Base-by-base conservation (phyloP, 2,888 invertebrate species). In the Xestobium rufovillosum region DNA sequence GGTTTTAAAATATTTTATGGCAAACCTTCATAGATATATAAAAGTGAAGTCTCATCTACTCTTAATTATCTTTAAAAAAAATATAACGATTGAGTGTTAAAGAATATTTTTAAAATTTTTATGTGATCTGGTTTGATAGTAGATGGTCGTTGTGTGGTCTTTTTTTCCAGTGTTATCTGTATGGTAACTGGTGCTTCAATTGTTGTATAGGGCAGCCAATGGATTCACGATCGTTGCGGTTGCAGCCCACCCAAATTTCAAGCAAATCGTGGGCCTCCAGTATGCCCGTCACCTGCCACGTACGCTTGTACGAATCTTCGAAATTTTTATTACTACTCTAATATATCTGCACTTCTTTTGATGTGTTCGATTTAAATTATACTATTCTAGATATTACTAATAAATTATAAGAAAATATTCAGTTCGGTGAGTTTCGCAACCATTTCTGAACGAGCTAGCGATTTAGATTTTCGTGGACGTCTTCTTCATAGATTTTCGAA, bases 31-130 rank as follows among this genome's bases (percentile, higher is more conserved):
- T n/a, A n/a, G n/a, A n/a, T n/a, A n/a, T n/a, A n/a, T n/a, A n/a
- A n/a, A n/a, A 34, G 31, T 27, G 36, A 38, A 38, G n/a, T 19
- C 23, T 19, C 23, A 19, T 19, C 23, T 19, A 19, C 23, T n/a
- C 23, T 8, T 19, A 8, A 19, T 19, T 8, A n/a, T 19, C 23
- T 19, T 8, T n/a, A n/a, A 8, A n/a, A 19, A n/a, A 19, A 8
- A 19, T 59, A 55, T 60, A 61, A 57, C 58, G 56, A 60, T 57
- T 65, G 53, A 63, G 61, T 64, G 65, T 64, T 64, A 63, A n/a
- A n/a, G n/a, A n/a, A 60, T 61, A 62, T 65, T 65, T 63, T 63
- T 50, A 58, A 63, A 60, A 59, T 60, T 62, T 63, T 62, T 60
- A 63, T 64, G 64, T 62, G 60, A 61, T 62, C n/a, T n/a, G n/a